Conservation (phyloP, 2,797 vertebrate genomes). For the Atherinosoma microstoma region DNA sequence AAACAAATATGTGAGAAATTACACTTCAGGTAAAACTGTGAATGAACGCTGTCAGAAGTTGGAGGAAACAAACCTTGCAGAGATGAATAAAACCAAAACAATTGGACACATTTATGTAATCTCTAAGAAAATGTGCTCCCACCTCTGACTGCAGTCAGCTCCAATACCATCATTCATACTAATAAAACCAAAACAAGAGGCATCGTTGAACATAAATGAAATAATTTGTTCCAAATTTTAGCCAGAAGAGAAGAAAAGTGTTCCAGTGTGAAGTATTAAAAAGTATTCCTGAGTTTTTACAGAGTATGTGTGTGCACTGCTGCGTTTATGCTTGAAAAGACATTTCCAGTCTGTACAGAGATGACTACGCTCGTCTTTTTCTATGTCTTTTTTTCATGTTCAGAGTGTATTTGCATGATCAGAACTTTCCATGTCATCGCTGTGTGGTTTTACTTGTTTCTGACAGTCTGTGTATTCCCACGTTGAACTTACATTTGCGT, state of each 20-base stretch:
- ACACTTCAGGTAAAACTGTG: background rate
- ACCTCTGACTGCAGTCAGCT: background rate
- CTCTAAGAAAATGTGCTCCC: background rate
- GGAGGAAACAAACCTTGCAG: background rate
- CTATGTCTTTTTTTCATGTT: background rate
- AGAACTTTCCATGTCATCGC: background rate
- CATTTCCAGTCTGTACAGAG: background rate
- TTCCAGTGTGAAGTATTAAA: background rate
- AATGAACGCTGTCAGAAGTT: background rate
- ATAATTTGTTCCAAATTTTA: background rate
- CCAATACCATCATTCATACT: no score
- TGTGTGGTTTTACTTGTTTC: background rate
- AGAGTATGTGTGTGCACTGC: background rate
- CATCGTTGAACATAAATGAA: background rate
- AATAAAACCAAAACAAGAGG: background rate
- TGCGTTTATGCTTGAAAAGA: background rate
- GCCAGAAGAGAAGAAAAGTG: slow-evolving; percentile 1
- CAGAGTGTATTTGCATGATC: slow-evolving; percentile 2
- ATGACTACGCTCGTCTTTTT: background rate
- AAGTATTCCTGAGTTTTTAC: background rate
- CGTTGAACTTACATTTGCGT: background rate
- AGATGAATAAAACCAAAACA: background rate
- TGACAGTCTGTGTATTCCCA: background rate
- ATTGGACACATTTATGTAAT: background rate
- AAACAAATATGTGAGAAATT: no score